Evolutionary conservation across 2,797 vertebrate genomes (phyloP).

Genomic region (Hipposideros larvatus): DNA sequence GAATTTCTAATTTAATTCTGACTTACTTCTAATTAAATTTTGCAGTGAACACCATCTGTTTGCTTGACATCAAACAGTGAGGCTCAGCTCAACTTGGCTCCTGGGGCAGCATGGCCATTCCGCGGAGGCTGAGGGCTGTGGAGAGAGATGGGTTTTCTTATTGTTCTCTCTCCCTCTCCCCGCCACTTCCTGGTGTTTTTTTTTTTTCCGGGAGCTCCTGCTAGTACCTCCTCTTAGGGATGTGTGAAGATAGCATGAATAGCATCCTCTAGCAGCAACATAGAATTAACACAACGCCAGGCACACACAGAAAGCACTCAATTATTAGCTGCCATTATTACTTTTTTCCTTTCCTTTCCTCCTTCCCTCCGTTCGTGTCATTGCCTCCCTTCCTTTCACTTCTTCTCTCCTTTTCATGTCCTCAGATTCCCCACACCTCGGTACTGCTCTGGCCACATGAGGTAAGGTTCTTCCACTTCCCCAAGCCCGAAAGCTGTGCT

Average conservation of each 20-base stretch:
- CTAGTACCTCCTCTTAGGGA: not conserved
- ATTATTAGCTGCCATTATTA: fast-evolving
- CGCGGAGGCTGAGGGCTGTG: not conserved
- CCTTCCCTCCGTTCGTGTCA: not conserved
- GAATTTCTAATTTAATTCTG: conserved; percentile 67
- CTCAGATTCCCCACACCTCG: not conserved
- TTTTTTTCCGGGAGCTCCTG: not conserved
- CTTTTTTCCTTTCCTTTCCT: too few relatives aligned
- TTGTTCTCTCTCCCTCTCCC: too few relatives aligned
- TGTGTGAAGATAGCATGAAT: not conserved
- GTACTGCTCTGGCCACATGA: not conserved
- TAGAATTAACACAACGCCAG: not conserved
- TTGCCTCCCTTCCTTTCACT: not conserved
- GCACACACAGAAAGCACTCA: not conserved
- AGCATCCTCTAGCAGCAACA: not conserved
- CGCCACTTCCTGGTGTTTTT: not conserved
- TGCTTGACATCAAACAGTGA: not conserved
- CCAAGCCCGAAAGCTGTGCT: not conserved
- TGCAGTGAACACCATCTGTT: conserved; percentile 42
- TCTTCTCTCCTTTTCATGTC: not conserved
- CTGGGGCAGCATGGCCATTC: fast-evolving
- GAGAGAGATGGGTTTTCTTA: not conserved
- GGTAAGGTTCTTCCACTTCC: not conserved
- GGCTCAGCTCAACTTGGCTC: too few relatives aligned
- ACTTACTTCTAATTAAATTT: conserved; percentile 69